phyloP scores from a whole-genome alignment of 2,797 vertebrate genomes.

The Sebastiscus albofasciatus region DNA sequence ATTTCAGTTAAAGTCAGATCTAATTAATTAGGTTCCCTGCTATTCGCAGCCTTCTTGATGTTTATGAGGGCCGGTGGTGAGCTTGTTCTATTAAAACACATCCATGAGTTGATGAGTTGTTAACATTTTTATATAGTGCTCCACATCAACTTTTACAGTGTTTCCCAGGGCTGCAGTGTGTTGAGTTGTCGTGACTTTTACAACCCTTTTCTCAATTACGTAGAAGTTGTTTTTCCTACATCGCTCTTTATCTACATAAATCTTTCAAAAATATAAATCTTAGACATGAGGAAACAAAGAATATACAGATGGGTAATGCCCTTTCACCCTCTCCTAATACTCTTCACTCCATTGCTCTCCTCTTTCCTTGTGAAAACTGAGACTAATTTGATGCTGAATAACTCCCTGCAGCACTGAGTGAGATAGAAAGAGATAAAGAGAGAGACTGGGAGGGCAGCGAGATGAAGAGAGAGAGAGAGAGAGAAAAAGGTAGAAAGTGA shows the following conservation, averaged over 20 bases:
- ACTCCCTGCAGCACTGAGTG: slow-evolving; percentile 9
- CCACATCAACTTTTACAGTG: slow-evolving; percentile 1
- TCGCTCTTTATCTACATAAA: not conserved
- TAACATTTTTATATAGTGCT: not conserved
- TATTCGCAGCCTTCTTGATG: slow-evolving; percentile 8
- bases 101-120: slow-evolving; percentile 1
- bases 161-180: not conserved
- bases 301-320: no score
- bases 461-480: slow-evolving; percentile 48
- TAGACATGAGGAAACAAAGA: not conserved
- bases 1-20: slow-evolving; percentile 29
- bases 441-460: slow-evolving; percentile 33
- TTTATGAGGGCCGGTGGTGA: slow-evolving; percentile 7
- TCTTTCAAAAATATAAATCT: not conserved
- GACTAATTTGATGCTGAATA: slow-evolving; percentile 37
- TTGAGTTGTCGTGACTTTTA: not conserved
- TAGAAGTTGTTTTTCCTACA: not conserved
- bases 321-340: not conserved
- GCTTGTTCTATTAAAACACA: slow-evolving; percentile 29
- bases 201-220: not conserved
- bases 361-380: slow-evolving; percentile 27
- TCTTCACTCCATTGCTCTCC: not conserved
- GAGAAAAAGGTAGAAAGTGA: slow-evolving; percentile 46
- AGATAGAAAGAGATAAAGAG: slow-evolving; percentile 27
- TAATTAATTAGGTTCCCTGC: slow-evolving; percentile 21